Conservation (phyloP, 2,797 vertebrate species). For the Sparidentex hasta region DNA sequence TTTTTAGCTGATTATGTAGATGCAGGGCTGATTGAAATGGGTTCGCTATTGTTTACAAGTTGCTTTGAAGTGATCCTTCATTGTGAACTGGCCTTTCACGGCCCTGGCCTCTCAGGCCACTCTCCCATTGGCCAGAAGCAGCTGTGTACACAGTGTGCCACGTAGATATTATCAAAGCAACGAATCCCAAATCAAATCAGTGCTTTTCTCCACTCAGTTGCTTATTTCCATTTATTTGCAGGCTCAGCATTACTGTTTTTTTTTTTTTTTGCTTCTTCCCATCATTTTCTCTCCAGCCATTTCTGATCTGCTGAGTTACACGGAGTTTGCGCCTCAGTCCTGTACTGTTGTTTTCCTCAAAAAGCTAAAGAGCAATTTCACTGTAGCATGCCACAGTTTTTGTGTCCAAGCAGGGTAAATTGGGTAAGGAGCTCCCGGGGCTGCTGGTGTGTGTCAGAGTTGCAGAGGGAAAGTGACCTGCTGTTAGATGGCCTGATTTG, state of each 20-base stretch:
- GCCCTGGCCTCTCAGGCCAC: constrained; percentile 72
- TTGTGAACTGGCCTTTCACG: constrained; percentile 83
- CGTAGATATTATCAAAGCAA: constrained; percentile 66
- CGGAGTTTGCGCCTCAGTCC: constrained; percentile 43
- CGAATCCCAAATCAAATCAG: constrained; percentile 73
- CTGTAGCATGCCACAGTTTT: constrained; percentile 54
- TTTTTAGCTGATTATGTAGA: constrained; percentile 83
- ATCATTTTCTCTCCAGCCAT: constrained; percentile 37
- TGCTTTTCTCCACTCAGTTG: constrained; percentile 62
- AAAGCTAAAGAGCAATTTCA: constrained; percentile 59
- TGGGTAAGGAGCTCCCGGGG: constrained; percentile 69
- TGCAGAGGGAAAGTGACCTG: constrained; percentile 73
- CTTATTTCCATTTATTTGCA: constrained; percentile 70
- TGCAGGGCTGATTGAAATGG: constrained; percentile 79
- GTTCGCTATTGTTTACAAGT: constrained; percentile 84
- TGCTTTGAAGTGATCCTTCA: constrained; percentile 89
- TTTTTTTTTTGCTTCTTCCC: constrained; percentile 27
- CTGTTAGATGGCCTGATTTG: constrained; percentile 84
- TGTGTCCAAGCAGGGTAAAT: constrained; percentile 69
- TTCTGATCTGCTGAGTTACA: constrained; percentile 51
- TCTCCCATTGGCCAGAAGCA: constrained; percentile 71
- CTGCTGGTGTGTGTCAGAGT: constrained; percentile 72
- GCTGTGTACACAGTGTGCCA: constrained; percentile 77
- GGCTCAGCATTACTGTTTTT: constrained; percentile 56
- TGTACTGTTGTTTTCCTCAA: constrained; percentile 34